Conservation (phyloP, 2,113 vertebrate genomes). For the Antigone vipio region DNA sequence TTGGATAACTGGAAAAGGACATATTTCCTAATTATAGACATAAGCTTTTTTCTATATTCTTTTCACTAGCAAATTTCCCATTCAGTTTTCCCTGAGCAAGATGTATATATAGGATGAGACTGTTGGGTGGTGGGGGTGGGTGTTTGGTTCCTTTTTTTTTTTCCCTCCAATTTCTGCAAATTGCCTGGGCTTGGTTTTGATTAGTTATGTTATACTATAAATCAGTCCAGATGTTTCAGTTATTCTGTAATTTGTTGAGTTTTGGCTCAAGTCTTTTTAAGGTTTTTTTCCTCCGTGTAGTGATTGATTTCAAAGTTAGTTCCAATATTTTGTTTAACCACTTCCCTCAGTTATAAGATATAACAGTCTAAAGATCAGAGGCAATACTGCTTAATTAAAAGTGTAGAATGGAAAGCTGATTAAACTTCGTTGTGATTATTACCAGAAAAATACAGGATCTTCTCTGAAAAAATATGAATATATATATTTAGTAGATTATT, state of each 20-base stretch:
- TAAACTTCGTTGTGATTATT: constrained; percentile 31
- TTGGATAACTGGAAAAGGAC: constrained; percentile 8
- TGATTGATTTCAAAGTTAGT: constrained; percentile 75
- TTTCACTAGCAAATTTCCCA: background rate
- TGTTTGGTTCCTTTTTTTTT: constrained; percentile 11
- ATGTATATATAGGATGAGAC: constrained; percentile 1
- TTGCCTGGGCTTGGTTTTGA: constrained; percentile 73
- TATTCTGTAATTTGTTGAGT: constrained; percentile 79
- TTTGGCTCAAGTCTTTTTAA: constrained; percentile 71
- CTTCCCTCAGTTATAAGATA: constrained; percentile 43
- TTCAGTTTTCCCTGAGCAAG: background rate
- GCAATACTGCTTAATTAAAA: constrained; percentile 53
- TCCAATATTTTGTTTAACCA: constrained; percentile 54
- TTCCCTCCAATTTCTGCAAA: constrained; percentile 70
- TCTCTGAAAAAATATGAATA: constrained; percentile 33
- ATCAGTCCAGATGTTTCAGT: constrained; percentile 80
- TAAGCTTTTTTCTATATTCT: background rate
- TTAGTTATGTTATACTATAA: constrained; percentile 78
- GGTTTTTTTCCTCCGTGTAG: background rate
- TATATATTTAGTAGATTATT: constrained; percentile 45
- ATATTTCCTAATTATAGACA: background rate
- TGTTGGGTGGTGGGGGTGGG: background rate
- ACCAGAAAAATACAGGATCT: constrained; percentile 36
- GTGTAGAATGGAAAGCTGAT: constrained; percentile 1
- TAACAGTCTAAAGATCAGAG: constrained; percentile 31